These are phyloP conservation scores for Aphidius colemani DNA, from an alignment of 2,888 invertebrate species.

Conservation along the genomic window DNA sequence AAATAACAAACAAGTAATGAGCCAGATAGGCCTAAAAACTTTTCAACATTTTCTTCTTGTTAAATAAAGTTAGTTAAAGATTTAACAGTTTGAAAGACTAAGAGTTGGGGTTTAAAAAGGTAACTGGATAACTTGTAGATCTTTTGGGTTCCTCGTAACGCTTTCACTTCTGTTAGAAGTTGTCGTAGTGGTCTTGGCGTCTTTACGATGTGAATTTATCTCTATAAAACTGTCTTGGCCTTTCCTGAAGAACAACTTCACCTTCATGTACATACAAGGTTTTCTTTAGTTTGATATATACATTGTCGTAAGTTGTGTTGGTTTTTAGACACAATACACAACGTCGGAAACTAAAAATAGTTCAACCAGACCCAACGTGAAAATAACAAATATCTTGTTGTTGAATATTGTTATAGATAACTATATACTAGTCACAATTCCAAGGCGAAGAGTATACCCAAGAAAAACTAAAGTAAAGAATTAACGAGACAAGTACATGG, in stretches of 20 bases:
- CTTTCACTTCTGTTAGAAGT: conserved; percentile 37
- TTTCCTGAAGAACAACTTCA: conserved; percentile 24
- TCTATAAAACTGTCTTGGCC: conserved; percentile 54
- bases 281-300: conserved; percentile 9
- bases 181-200: conserved; percentile 48
- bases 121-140: conserved; percentile 43
- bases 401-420: neutral
- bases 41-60: neutral
- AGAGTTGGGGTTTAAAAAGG: conserved; percentile 25
- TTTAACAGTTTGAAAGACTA: conserved; percentile 2
- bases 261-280: neutral
- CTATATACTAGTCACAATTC: no score
- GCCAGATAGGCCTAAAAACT: no score
- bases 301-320: conserved; percentile 10
- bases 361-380: conserved; percentile 1
- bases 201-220: conserved; percentile 56
- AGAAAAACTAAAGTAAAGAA: neutral
- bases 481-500: conserved; percentile 11
- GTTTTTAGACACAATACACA: conserved; percentile 14
- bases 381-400: conserved; percentile 12
- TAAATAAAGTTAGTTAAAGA: neutral
- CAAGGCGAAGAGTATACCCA: neutral
- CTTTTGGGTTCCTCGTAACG: conserved; percentile 46
- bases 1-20: no score
- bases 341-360: conserved; percentile 10